Base-by-base conservation (phyloP, 2,888 invertebrate species). In the Arrhopalites spinosus region DNA sequence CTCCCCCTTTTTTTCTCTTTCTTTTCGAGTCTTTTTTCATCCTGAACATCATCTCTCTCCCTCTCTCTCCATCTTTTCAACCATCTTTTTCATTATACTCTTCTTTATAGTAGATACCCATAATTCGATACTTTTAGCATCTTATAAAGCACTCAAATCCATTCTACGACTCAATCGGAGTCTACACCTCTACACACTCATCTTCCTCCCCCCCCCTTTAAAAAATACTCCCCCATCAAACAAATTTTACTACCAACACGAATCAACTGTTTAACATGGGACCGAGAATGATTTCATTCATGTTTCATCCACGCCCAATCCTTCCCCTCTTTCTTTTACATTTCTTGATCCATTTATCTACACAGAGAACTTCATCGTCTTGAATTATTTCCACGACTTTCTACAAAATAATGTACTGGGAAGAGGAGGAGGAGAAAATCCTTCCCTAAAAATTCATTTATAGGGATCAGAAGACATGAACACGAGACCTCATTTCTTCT, bases 11-110 rank as follows among this genome's bases (percentile, higher is more conserved):
- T 20, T 36, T 43, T 23, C 27, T n/a, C 30, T 23, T 23, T 64
- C 23, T 17, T 72, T n/a, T 23, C 67, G 25, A 43, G 17, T 71
- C 63, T 29, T 23, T 27, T 25, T 15, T 53, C 74, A 45, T 17
- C 53, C 15, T 56, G 43, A 23, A 11, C 53, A 59, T 23, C 71
- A 11, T 20, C 50, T 20, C 56, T 70, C 70, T 8, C 67, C 29
- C 68, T 68, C 30, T 61, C 53, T 78, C 67, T 64, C 27, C 73
- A 74, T 36, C 56, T 63, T 67, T 56, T 50, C 53, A 64, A 66
- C 50, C 45, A 53, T 63, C 64, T 59, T 23, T 30, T 61, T n/a
- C 70, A 30, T 64, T 8, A 13, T 64, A 11, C 36, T 8, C 59
- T 59, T 23, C 59, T 59, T 7, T 29, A 30, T 29, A n/a, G 47